phyloP scores from a whole-genome alignment of 2,888 invertebrate genomes.

The Rotaria sp. region DNA sequence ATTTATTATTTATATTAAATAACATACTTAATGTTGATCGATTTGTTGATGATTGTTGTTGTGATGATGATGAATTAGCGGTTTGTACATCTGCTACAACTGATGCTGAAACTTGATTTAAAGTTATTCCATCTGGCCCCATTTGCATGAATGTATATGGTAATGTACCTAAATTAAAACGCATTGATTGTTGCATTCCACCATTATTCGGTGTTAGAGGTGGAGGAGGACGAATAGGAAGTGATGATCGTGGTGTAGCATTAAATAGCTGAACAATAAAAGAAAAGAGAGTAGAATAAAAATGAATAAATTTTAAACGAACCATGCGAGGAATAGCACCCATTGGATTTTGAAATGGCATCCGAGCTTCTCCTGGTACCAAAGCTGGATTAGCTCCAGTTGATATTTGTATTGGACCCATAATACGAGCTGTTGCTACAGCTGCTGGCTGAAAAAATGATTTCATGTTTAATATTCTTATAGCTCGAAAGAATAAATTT shows the following conservation, averaged over 20 bases:
- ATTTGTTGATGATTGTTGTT: neutral
- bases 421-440: neutral
- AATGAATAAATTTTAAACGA: neutral
- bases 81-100: slow-evolving; percentile 44
- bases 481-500: neutral
- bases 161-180: slow-evolving; percentile 42
- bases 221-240: neutral
- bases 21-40: neutral
- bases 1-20: neutral
- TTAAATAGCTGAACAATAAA: neutral
- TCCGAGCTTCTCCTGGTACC: neutral
- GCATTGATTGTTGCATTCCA: slow-evolving; percentile 17
- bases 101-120: slow-evolving; percentile 57
- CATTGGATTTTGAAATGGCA: slow-evolving; percentile 27
- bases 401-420: neutral
- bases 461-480: too few species aligned
- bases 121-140: slow-evolving; percentile 56
- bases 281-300: neutral
- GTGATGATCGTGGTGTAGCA: neutral
- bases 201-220: neutral
- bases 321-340: neutral
- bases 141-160: slow-evolving; percentile 61
- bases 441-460: neutral
- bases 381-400: neutral
- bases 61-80: neutral